Percentiles rank a stretch among this genome's conserved stretches.
Evolutionary conservation across 1,140 invertebrate genomes (phyloP).

Genomic region (Drosophila punjabiensis): DNA sequence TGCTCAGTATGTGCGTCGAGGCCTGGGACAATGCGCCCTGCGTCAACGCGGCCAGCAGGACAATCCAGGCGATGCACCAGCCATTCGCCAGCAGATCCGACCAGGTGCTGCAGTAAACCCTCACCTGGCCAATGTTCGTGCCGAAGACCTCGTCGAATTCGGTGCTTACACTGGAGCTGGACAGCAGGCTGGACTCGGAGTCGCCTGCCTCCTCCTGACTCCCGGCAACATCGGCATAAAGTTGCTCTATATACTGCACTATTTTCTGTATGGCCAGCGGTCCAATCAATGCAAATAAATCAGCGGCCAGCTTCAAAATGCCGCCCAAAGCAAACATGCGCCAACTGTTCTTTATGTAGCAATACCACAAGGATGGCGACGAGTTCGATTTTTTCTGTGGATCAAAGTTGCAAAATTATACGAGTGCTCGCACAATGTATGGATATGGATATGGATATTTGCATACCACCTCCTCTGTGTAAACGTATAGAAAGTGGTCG

Average conservation of each 20-base stretch:
- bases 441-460: background rate
- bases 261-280: slow-evolving; percentile 92
- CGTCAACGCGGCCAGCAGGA: slow-evolving; percentile 90
- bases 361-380: slow-evolving; percentile 87
- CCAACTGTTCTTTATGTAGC: slow-evolving; percentile 90
- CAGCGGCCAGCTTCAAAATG: slow-evolving; percentile 91
- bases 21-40: slow-evolving; percentile 94
- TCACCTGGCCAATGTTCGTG: slow-evolving; percentile 56
- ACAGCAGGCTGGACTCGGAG: slow-evolving; percentile 3
- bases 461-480: slow-evolving; percentile 75
- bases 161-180: slow-evolving; percentile 47
- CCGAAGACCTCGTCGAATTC: slow-evolving; percentile 45
- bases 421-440: background rate
- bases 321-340: slow-evolving; percentile 90
- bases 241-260: slow-evolving; percentile 88
- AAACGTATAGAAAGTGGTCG: slow-evolving; percentile 82
- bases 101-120: slow-evolving; percentile 86
- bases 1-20: slow-evolving; percentile 92
- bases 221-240: slow-evolving; percentile 56
- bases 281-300: slow-evolving; percentile 90
- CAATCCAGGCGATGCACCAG: slow-evolving; percentile 90
- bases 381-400: slow-evolving; percentile 73
- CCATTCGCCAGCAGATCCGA: slow-evolving; percentile 91
- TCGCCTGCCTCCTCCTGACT: background rate
- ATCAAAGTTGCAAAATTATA: slow-evolving; percentile 14